Base-by-base conservation (phyloP, 2,113 vertebrate genomes). In the Platycercus adscitus region DNA sequence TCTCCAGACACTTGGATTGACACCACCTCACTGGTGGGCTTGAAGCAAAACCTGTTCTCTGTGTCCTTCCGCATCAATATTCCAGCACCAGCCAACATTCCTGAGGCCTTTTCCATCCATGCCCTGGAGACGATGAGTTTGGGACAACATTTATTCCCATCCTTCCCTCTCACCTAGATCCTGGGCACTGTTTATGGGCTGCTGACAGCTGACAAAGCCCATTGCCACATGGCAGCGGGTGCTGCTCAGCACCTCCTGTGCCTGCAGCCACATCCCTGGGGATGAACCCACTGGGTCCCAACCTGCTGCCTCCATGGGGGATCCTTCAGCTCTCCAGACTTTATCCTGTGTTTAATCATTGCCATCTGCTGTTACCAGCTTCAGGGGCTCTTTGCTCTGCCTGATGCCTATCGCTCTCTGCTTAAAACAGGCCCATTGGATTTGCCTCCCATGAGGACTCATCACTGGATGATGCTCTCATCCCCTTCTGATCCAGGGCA, bases 341-440 rank as follows among this genome's bases (percentile, higher is more conserved):
- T 29, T 7, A 61, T 88, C 80, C 85, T 17, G 53, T 33, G 81
- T 70, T 96, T 89, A 73, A 94, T 96, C 77, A 43, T 83, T 87
- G 50, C 95, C 89, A 95, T 93, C 96, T 96, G 94, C 89, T 58
- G 7, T 35, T 69, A 41, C 89, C 66, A 20, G 75, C 88, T 69
- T 65, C 91, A 11, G 84, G 79, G 66, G 56, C 93, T 78, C 65
- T 80, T 43, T 2, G 6, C 28, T 60, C 84, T 94, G 39, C 6
- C 89, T 81, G 81, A 26, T 92, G 82, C 2, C 61, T 86, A 49
- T 56, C 23, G 3, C 75, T 86, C 77, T 79, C 81, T 55, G 64
- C 6, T 53, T 76, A 80, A 63, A 83, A 70, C 79, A 50, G 50
- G 50, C 75, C 90, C 0, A 0, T 0, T 82, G 81, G 63, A 26